Evolutionary conservation across 2,888 invertebrate species (phyloP), one percentile per base, ranked within the genome.

Genomic region (Hirtodrosophila histrioides): DNA sequence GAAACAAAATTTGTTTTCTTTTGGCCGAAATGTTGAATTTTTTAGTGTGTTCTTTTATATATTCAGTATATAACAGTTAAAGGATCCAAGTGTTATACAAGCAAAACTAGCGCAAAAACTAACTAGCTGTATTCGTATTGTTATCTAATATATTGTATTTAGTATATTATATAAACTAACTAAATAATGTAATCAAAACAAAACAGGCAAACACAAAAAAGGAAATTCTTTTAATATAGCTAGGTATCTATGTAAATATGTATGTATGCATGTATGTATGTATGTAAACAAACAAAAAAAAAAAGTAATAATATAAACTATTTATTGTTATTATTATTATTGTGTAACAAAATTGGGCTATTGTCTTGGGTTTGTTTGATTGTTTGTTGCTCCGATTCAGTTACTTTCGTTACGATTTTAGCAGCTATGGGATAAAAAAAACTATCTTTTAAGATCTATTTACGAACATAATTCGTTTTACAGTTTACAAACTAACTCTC

Each of bases 371-470:
- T 63, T 40, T 69, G 83, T 89, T 89, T 89, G 89, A 89, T 89
- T 89, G 89, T 89, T 89, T 89, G 77, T 80, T 90, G 90, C 90
- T 89, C 90, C 74, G 73, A 72, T 76, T 88, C 80, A 86, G 80
- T 71, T 83, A 89, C 89, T 82, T 74, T 49, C 69, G 72, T 86
- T 78, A 71, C 63, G 67, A 62, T 63, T 61, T 55, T 55, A 55
- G 54, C 62, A 55, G 66, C 57, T 69, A 77, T 75, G 55, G 72
- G 6, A 27, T 27, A 33, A 53, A 45, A 49, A 36, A 37, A 67
- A 50, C 70, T 54, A 12, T 36, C 12, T 43, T 51, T 4, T 44
- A 65, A 44, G 27, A 37, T 57, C n/a, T 36, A 31, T 41, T 17
- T 57, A 44, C 39, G 27, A 27, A 27, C 17, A 17, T 17, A 17